Evolutionary conservation across 92 coral and sea anemone species (phyloP), one percentile per base, ranked within the genome.

Genomic region (Zoanthus solanderi): DNA sequence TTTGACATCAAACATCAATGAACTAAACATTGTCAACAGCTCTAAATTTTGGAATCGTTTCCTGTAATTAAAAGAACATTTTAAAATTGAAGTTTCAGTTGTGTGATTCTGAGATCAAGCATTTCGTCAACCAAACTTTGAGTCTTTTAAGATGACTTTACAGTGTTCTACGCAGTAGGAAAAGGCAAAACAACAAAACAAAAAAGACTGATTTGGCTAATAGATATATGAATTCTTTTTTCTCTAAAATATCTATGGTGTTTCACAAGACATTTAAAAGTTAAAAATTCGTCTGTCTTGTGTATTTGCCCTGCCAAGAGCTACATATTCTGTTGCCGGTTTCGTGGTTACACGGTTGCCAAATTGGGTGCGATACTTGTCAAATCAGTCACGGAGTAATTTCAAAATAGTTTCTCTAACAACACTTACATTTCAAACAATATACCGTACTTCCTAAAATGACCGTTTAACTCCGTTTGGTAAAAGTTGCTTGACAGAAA

Each of bases 101-200:
- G 48, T 79, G 72, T 56, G 37, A 79, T 63, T 63, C 12, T 23
- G 75, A 81, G 34, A 44, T 56, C 46, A 32, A 48, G 52, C 31
- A 58, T 14, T 16, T 16, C 48, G 34, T 9, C 29, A 60, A 37
- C 57, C 80, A 79, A 60, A 57, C 44, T 37, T 58, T 4, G 42
- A 37, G 42, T 37, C 63, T 58, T 79, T 58, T 32, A 29, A 31
- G 28, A 31, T 57, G 54, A 79, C 72, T 79, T 79, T 15, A 34
- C 11, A 56, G 31, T 45, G 60, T 60, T 60, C 42, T 56, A 60
- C 71, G 15, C 72, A 79, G 52, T 42, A 16, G 84, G 46, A 0
- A 69, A 60, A 78, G 9, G 34, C 61, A 31, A 37, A 37, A 8
- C 42, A 37, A 4, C 42, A 37, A 37, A 37, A 37, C 42, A 37